phyloP scores from a whole-genome alignment of 2,797 vertebrate species.

The Danionella dracula region DNA sequence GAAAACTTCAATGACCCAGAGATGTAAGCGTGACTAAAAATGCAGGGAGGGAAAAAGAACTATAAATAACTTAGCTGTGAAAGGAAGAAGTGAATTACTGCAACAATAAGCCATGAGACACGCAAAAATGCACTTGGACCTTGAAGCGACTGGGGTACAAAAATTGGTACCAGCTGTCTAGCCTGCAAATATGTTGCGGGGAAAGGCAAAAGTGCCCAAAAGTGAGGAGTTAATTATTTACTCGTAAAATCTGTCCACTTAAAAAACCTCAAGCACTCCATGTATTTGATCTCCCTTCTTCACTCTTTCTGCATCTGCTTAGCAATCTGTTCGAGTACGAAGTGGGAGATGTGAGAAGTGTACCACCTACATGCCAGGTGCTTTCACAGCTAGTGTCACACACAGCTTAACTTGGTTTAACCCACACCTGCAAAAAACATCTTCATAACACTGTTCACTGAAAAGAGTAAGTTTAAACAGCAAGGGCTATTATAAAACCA shows the following conservation, averaged over 20 bases:
- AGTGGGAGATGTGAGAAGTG: background rate
- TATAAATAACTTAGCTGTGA: constrained; percentile 69
- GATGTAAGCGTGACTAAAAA: constrained; percentile 69
- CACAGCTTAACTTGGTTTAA: background rate
- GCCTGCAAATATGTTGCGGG: constrained; percentile 66
- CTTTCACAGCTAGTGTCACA: constrained; percentile 18
- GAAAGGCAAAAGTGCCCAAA: constrained; percentile 67
- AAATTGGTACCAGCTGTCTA: constrained; percentile 77
- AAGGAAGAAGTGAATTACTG: constrained; percentile 68
- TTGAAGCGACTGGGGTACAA: constrained; percentile 58
- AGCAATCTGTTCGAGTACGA: constrained; percentile 10
- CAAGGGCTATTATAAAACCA: too few species aligned
- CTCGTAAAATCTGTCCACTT: constrained; percentile 70
- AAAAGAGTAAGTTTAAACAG: background rate
- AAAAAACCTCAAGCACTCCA: constrained; percentile 71
- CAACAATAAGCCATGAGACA: constrained; percentile 69
- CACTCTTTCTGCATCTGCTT: constrained; percentile 19
- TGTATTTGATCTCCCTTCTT: constrained; percentile 70
- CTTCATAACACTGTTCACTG: background rate
- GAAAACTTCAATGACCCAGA: constrained; percentile 66
- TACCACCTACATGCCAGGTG: constrained; percentile 20
- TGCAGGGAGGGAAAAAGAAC: constrained; percentile 60
- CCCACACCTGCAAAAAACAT: background rate
- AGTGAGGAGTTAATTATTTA: constrained; percentile 73
- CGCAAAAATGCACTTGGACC: constrained; percentile 69